Base-by-base conservation (phyloP, 2,113 vertebrate species). In the Ascaphus truei region DNA sequence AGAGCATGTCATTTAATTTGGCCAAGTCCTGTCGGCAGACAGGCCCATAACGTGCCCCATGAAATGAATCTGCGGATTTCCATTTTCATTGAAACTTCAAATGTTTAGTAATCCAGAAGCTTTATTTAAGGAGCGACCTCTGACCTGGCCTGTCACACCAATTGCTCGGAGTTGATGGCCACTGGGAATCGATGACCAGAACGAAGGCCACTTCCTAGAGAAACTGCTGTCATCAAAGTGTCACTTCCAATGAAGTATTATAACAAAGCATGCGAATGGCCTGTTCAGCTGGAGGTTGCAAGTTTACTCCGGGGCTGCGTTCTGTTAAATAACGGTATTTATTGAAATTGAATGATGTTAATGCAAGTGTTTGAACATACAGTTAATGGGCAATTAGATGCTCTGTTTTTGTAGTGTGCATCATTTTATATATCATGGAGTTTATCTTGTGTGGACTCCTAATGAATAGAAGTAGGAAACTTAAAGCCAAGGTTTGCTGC, bases 91-190 rank as follows among this genome's bases (percentile, higher is more conserved):
- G 85, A 81, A 80, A 80, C 84, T 81, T 83, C 76, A 84, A 81
- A 78, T 81, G 79, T 83, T 89, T 86, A 77, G 88, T 86, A 90
- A 90, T 86, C 85, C 84, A 85, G 83, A 80, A 89, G 85, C 86
- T 88, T 91, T 92, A 93, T 95, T 91, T 93, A 93, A 91, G 84
- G 82, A 84, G 74, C 91, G 93, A 94, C 92, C 94, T 90, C 76
- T 83, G 86, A 91, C 90, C 90, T 37, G 56, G 73, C 76, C 77
- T 87, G 90, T 92, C 83, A 86, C 80, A 88, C 88, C 85, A 84
- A 85, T 90, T 84, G 86, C 88, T 80, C 79, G 77, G 34, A 81
- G 78, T 83, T 85, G 85, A 89, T 86, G 82, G 85, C 85, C 85
- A 85, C 86, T 88, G 84, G 86, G 85, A 92, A 92, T 92, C 85